phyloP scores from a whole-genome alignment of 2,888 invertebrate species.

The Napeogenes inachia region DNA sequence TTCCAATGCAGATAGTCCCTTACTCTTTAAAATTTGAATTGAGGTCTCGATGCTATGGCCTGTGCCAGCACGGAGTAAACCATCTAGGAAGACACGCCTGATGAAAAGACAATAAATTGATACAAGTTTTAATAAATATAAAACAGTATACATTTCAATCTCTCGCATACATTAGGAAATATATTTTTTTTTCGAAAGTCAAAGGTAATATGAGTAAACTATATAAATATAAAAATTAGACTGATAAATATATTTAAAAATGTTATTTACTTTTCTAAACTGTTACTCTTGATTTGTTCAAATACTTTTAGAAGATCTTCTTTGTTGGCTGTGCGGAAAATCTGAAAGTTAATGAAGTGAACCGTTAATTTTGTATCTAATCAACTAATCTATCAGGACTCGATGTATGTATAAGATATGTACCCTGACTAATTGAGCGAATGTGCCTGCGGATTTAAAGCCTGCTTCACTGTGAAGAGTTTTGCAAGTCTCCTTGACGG shows the following conservation, averaged over 20 bases:
- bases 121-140: neutral
- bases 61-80: conserved; percentile 87
- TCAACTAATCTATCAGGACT: neutral
- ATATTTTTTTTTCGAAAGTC: too few relatives aligned
- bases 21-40: conserved; percentile 81
- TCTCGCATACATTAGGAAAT: too few relatives aligned
- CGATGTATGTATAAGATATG: conserved; percentile 22
- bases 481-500: conserved; percentile 80
- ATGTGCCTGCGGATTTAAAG: conserved; percentile 81
- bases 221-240: too few relatives aligned
- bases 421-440: conserved; percentile 81
- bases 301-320: conserved; percentile 84
- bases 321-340: conserved; percentile 81
- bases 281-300: conserved; percentile 79
- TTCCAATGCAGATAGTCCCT: conserved; percentile 77
- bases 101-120: conserved; percentile 7
- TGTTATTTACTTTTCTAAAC: conserved; percentile 72
- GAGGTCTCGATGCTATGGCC: conserved; percentile 85
- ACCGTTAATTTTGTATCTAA: neutral
- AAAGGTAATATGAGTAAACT: too few relatives aligned
- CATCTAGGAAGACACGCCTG: conserved; percentile 88
- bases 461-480: conserved; percentile 78
- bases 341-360: conserved; percentile 66
- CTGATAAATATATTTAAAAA: neutral
- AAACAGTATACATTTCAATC: too few relatives aligned